Evolutionary conservation across 1,140 invertebrate genomes (phyloP), one percentile per base, ranked within the genome.

Genomic region (Aphelinus certus): DNA sequence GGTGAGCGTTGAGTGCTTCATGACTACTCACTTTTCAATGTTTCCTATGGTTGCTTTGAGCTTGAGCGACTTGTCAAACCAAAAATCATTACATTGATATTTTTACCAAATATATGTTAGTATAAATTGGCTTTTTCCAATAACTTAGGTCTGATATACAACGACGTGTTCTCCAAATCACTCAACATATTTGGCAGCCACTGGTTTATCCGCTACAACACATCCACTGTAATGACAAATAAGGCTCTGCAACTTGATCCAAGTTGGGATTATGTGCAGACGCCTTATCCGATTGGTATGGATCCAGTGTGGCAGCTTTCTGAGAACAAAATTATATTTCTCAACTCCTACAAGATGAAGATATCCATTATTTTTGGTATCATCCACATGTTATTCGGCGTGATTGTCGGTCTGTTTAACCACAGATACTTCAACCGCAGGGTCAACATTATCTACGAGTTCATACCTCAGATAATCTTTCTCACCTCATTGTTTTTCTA

Each of bases 121-220:
- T 26, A 26, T 26, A 26, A 26, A 26, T 26, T 26, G 26, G 0
- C 26, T 26, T 26, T 26, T 26, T 26, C 26, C 26, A 26, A 26
- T 26, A 26, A 26, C 26, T 26, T 26, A 45, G 75, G 75, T 1
- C 83, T 99, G 0, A 96, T 99, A 74, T 99, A 99, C 89, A 99
- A 99, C 87, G 98, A 99, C 85, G 90, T 97, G 5, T 99, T 99
- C 88, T 97, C 97, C 7, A 99, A 99, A 86, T 96, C 97, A 3
- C 82, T 99, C 3, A 99, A 99, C 84, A 90, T 99, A 51, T 99
- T 99, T 89, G 97, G 97, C 1, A 97, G 96, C 0, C 91, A 94
- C 79, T 99, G 97, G 97, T 83, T 84, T 9, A 84, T 90, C 45
- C 88, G 90, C 73, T 88, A 89, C 26, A 26, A 46, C 94, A 93